Base-by-base conservation (phyloP, 2,888 invertebrate genomes). In the Frankliniella intonsa region DNA sequence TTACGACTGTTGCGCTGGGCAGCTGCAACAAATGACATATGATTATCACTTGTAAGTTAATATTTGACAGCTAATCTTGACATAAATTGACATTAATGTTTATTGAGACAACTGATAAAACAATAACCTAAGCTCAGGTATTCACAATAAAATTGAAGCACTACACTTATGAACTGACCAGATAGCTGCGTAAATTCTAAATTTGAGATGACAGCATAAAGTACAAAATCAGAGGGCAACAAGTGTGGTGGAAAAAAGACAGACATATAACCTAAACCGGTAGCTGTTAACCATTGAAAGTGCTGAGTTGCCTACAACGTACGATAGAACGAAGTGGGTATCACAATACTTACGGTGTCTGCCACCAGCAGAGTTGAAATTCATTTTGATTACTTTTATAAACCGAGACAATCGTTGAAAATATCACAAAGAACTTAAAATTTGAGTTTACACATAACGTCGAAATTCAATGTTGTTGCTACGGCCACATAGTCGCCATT, bases 321-420 rank as follows among this genome's bases (percentile, higher is more conserved):
- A 76, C 12, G 22, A 12, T 10, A 8, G n/a, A 12, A 22, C 11
- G 12, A 12, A 12, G 9, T 7, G 8, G 11, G n/a, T 22, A 25
- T 22, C 12, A 22, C 9, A 25, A 25, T 81, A 85, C 85, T 84
- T 84, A 85, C 85, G 85, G 83, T 84, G 84, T 81, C 84, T 84
- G 80, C 83, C 83, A 51, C 83, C 84, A 50, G 84, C 81, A 50
- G 84, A 84, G 82, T 85, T 85, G 79, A 83, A 84, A 83, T 85
- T 84, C 85, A 85, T 85, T 50, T 80, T 82, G 27, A 50, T 81
- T 80, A 55, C 19, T 19, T 38, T 25, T 76, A 12, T 12, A 22
- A 10, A 10, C 8, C 8, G 17, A 62, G 65, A 82, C 27, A 80
- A 82, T n/a, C 55, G 12, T 9, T 25, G 12, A n/a, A 25, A 76